Evolutionary conservation across 2,888 invertebrate genomes (phyloP).

Genomic region (Epirrita christyi): DNA sequence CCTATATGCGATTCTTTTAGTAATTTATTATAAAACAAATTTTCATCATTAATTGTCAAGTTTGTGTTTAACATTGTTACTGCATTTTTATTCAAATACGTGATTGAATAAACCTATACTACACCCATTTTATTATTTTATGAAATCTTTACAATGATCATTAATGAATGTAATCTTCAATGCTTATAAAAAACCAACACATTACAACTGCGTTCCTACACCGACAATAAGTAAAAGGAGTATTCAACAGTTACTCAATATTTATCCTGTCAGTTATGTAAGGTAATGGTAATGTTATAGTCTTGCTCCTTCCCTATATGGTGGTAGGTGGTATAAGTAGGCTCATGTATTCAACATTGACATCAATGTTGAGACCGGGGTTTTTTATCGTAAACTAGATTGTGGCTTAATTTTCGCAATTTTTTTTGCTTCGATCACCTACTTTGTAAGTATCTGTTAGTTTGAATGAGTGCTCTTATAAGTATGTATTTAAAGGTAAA

Average conservation of each 20-base stretch:
- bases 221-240: conserved; percentile 12
- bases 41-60: no score
- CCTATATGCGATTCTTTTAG: no score
- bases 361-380: conserved; percentile 44
- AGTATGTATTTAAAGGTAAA: no score
- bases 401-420: conserved; percentile 1
- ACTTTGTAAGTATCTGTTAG: not conserved
- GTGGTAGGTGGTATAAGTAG: conserved; percentile 21
- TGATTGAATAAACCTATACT: not conserved
- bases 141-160: no score
- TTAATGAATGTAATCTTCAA: no score
- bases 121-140: no score
- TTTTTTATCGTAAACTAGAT: conserved; percentile 31
- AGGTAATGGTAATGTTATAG: conserved; percentile 48
- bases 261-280: conserved; percentile 44
- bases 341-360: conserved; percentile 47
- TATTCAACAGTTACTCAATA: conserved; percentile 33
- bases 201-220: not conserved
- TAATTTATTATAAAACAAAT: no score
- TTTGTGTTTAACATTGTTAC: conserved; percentile 3
- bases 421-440: not conserved
- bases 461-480: no score
- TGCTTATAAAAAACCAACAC: no score
- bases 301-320: conserved; percentile 48
- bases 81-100: conserved; percentile 14